Base-by-base conservation (phyloP, 1,140 invertebrate species). In the Drosophila sulfurigaster region DNA sequence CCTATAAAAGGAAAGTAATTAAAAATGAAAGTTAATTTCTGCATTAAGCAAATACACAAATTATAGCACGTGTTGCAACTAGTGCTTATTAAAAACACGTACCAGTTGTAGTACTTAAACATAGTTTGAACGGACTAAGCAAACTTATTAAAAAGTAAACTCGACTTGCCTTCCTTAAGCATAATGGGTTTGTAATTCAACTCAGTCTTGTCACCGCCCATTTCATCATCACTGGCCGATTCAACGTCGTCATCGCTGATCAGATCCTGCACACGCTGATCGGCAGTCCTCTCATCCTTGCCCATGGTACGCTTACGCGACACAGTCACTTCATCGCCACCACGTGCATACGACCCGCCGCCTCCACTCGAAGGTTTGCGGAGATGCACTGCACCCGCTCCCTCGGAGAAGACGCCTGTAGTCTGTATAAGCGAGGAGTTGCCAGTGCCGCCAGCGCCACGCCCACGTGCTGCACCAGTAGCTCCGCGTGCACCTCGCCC, bases 341-440 rank as follows among this genome's bases (percentile, higher is more conserved):
- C 67, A 1, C 87, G 56, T 0, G 74, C 63, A 64, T 86, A 83
- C 2, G 64, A 43, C 0, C 83, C 68, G 41, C 75, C 73, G 6
- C 69, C 68, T 41, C 75, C 73, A 5, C 69, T 78, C 0, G 69
- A 65, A 0, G 76, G 67, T 32, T 87, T 79, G 0, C 91, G 77
- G 28, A 89, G n/a, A 4, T 91, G 76, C 1, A 82, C 69, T 0
- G 81, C 91, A 0, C 91, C 91, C 5, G 89, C 89, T 20, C 91
- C 91, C 62, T 92, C 91, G 0, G 91, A 92, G 48, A 92, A 92
- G 1, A 92, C 76, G 25, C 91, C 91, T 3, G 82, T 76, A 0
- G 91, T 92, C 71, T 92, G 91, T 28, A 92, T 92, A 0, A 92
- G 68, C 13, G 86, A 71, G 0, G 86, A 85, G 30, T 81, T 85